Conservation (phyloP, 2,113 vertebrate species). For the Channa argus region DNA sequence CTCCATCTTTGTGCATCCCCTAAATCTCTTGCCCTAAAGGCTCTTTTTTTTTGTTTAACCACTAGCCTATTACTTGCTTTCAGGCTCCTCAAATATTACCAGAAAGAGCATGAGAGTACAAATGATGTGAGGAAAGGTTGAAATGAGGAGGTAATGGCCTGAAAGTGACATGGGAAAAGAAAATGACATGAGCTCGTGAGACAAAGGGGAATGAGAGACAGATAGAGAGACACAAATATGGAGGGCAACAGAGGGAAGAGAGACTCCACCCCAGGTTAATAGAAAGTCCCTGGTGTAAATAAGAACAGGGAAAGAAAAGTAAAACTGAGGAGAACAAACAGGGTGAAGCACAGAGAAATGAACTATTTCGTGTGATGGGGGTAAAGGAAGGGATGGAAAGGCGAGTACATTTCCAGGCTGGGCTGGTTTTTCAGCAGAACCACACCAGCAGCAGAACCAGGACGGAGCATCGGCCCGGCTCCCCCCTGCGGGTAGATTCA, state of each 20-base stretch:
- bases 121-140: conserved; percentile 7
- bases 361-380: conserved; percentile 75
- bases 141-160: not conserved
- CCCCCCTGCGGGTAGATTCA: conserved; percentile 56
- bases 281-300: conserved; percentile 67
- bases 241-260: conserved; percentile 10
- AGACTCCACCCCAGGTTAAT: conserved; percentile 71
- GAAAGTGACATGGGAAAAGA: not conserved
- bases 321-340: conserved; percentile 71
- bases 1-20: conserved; percentile 35
- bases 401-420: conserved; percentile 63
- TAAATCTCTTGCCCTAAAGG: conserved; percentile 30
- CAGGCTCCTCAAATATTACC: conserved; percentile 37
- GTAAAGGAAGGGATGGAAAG: conserved; percentile 59
- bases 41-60: not conserved
- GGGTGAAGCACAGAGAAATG: conserved; percentile 67
- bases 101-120: conserved; percentile 1
- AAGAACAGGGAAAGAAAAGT: conserved; percentile 33
- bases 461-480: conserved; percentile 56
- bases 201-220: not conserved
- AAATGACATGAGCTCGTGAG: not conserved
- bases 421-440: conserved; percentile 47
- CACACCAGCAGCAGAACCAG: conserved; percentile 34
- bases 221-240: conserved; percentile 1
- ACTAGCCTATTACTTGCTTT: conserved; percentile 40